Evolutionary conservation across 2,797 vertebrate genomes (phyloP), one percentile per base, ranked within the genome.

Genomic region (Chloroceryle amazona): DNA sequence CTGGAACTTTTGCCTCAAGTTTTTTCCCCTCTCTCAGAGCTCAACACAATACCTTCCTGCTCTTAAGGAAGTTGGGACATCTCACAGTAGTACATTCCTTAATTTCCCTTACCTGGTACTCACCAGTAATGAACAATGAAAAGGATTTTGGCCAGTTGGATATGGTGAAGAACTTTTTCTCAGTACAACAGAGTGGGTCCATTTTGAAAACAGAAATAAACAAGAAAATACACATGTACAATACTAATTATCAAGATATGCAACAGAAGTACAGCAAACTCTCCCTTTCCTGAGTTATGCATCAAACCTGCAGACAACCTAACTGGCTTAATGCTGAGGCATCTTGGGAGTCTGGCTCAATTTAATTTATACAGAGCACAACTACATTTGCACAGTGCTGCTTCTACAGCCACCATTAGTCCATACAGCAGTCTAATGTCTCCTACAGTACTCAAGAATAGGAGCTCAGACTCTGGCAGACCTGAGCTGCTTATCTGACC

Each of bases 271-370:
- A 63, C 29, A 60, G 42, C 33, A 37, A 86, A 58, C 25, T 23
- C 55, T 54, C 44, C 49, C 17, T 13, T 4, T 2, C 21, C 20
- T 0, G 0, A 71, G 25, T 1, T 39, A 46, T 37, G 8, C 20
- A 46, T 74, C 54, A 58, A 44, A 49, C 41, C 41, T 9, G 28
- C 44, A 67, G 47, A 78, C 17, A 79, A 91, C 10, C 11, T 11
- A 73, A 61, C 37, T 22, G 29, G 29, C 11, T 78, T 84, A 79
- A 67, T 60, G 47, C 33, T 47, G 7, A 92, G 52, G 58, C 26
- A 75, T 19, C 66, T 15, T 65, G 37, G 37, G 25, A 33, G 14
- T 86, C 75, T 83, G 44, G 29, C 9, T 66, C 26, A 86, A 81
- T 79, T 68, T 82, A 4, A 63, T 66, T 90, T 75, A 35, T 31